phyloP scores from a whole-genome alignment of 2,113 vertebrate genomes.

The Mobula birostris region DNA sequence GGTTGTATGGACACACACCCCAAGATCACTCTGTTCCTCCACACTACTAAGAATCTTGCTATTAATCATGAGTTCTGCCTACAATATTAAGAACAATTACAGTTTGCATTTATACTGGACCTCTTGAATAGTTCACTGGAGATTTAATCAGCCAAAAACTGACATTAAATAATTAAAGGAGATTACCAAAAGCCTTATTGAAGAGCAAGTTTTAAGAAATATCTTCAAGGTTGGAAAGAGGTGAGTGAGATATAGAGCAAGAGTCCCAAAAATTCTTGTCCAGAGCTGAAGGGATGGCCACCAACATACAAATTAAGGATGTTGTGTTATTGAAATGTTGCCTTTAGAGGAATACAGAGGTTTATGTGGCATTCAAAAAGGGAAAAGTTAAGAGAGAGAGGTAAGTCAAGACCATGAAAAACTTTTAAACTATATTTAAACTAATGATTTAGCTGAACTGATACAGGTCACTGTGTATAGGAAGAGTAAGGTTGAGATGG shows the following conservation, averaged over 20 bases:
- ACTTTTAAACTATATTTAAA: background rate
- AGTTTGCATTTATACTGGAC: background rate
- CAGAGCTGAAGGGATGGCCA: background rate
- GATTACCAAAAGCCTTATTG: background rate
- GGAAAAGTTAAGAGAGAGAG: background rate
- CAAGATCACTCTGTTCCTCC: too few species aligned
- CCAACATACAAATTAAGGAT: background rate
- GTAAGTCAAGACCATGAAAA: background rate
- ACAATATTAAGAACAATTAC: background rate
- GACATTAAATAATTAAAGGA: background rate
- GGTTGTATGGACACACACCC: too few species aligned
- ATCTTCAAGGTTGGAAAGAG: background rate
- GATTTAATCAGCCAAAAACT: background rate
- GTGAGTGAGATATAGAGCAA: background rate
- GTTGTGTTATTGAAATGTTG: background rate
- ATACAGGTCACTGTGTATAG: background rate
- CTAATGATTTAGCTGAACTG: background rate
- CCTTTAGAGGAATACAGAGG: background rate
- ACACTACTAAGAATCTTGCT: too few species aligned
- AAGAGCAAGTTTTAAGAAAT: background rate
- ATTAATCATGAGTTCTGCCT: too few species aligned
- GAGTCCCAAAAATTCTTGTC: background rate
- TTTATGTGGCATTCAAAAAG: background rate
- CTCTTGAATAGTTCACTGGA: background rate
- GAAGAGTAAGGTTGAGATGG: background rate